Base-by-base conservation (phyloP, 1,140 invertebrate genomes). In the Drosophila punjabiensis region DNA sequence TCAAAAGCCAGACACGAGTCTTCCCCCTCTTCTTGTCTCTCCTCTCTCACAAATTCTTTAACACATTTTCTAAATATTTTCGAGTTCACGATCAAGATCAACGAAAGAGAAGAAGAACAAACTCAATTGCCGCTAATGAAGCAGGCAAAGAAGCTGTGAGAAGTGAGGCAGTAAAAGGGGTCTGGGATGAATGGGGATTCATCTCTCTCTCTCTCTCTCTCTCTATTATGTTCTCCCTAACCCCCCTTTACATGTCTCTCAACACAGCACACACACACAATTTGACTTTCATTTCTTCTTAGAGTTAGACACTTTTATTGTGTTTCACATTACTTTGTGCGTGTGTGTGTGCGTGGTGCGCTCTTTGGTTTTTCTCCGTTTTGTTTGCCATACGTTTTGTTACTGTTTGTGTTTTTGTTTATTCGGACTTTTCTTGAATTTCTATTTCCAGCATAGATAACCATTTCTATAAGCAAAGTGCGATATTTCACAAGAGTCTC, bases 281-380 rank as follows among this genome's bases (percentile, higher is more conserved):
- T 88, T 88, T 84, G 81, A 88, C 84, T 88, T 88, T 88, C 85
- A 89, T 88, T 88, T 88, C 84, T 88, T 88, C 59, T 84, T 69
- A 79, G 74, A 84, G 81, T 88, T 84, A 84, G 84, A 88, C 85
- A 88, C 85, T 88, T 88, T 88, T 88, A 88, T 89, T 88, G 85
- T 88, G 81, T 73, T 88, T 88, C 82, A 79, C 85, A 84, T 74
- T 86, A 73, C 66, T 82, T 70, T 37, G 28, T 52, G 37, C 8
- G 28, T 16, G 16, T 14, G 30, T 30, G 9, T 45, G 53, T 41
- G 66, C 24, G 61, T 47, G 35, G 33, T 73, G 71, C 52, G 52
- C 56, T 80, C 56, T 80, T 61, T 69, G 41, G 33, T 77, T 32
- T 56, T 30, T 30, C 35, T 28, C 28, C 53, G 41, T 61, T 71